Base-by-base conservation (phyloP, 2,113 vertebrate genomes). In the Phalacrocorax pelagicus region DNA sequence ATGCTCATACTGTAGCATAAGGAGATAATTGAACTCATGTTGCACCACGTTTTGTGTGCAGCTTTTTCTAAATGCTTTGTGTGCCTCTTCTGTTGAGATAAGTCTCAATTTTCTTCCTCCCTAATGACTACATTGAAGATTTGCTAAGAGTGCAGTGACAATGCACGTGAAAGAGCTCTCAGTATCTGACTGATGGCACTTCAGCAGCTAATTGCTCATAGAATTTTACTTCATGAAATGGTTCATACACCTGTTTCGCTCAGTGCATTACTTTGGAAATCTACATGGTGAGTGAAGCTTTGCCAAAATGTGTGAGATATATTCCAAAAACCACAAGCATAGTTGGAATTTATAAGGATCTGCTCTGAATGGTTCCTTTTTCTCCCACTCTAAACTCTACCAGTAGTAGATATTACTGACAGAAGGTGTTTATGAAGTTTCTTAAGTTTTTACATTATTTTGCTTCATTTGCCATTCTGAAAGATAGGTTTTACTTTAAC, bases 31-130 rank as follows among this genome's bases (percentile, higher is more conserved):
- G 88, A 95, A 93, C 88, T 95, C 61, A 84, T 81, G 91, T 96
- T 91, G 91, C 80, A 94, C 69, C 88, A 91, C 15, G 57, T 97
- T 97, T 95, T 94, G 72, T 96, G 91, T 96, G 86, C 88, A 87
- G 80, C 83, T 95, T 95, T 97, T 94, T 83, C 83, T 88, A 74
- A 96, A 93, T 75, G 91, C 95, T 93, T 91, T 95, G 78, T 97
- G 71, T 90, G 92, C 80, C 86, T 95, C 92, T 81, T 94, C 88
- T 96, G 91, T 95, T 94, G 93, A 97, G 87, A 91, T 95, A 96
- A 96, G 94, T 96, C 96, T 97, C 92, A 95, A 94, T 97, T 97
- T 97, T 94, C 92, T 96, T 89, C 81, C 80, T 96, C 88, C 92
- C 95, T 97, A 94, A 96, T 97, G 95, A 96, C 91, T 97, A 61